Percentiles rank a stretch among this genome's conserved stretches.
These are phyloP conservation scores for Brachionus plicatilis DNA, from an alignment of 1,140 invertebrate genomes.

Conservation along the genomic window DNA sequence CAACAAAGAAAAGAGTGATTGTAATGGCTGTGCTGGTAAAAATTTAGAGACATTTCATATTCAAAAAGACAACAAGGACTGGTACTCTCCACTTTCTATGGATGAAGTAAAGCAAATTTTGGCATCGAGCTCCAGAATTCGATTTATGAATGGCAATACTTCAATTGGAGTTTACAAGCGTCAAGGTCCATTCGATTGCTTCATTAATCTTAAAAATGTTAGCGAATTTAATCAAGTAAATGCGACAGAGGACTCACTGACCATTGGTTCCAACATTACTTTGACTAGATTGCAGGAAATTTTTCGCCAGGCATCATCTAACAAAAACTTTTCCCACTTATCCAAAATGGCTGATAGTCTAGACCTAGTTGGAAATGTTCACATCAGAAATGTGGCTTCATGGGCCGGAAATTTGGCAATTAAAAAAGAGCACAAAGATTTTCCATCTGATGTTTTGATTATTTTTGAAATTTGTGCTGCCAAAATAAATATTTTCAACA, in stretches of 20 bases:
- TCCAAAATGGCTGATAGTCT: neutral
- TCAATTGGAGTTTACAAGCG: conserved; percentile 26
- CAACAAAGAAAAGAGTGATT: neutral
- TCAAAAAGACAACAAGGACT: neutral
- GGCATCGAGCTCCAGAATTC: neutral
- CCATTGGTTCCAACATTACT: neutral
- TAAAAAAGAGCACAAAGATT: conserved; percentile 66
- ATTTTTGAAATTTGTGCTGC: conserved; percentile 1
- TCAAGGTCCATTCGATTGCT: neutral
- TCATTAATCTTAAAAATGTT: neutral
- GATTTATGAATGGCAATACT: conserved; percentile 27
- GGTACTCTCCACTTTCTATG: neutral
- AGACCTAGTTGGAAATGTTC: conserved; percentile 7
- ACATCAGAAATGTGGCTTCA: conserved; percentile 48
- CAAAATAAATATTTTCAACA: neutral
- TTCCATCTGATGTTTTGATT: conserved; percentile 60
- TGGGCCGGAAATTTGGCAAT: conserved; percentile 73
- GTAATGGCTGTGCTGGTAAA: neutral
- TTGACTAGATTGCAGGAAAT: neutral
- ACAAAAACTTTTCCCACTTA: neutral
- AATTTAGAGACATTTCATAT: neutral
- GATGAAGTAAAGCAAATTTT: neutral
- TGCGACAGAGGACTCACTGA: neutral
- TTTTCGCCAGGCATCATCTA: neutral
- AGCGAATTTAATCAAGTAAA: neutral